Base-by-base conservation (phyloP, 2,113 vertebrate species). In the Vidua macroura region DNA sequence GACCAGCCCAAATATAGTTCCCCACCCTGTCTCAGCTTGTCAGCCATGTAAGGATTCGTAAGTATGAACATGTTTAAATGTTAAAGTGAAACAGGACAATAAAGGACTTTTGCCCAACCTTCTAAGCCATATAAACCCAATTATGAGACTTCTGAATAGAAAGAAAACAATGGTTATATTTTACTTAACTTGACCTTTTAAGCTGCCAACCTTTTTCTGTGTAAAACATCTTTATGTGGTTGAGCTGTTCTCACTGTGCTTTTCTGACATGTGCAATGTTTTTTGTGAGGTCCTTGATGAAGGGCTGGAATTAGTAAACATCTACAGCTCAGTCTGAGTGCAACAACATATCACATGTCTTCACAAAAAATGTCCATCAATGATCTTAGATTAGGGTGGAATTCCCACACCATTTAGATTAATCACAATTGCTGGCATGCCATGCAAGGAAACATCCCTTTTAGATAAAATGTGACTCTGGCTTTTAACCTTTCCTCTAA, bases 401-500 rank as follows among this genome's bases (percentile, higher is more conserved):
- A 85, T 88, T 92, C 64, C 72, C 48, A 83, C 53, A n/a, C 20
- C 15, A 37, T 52, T 83, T 92, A 6, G 7, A 70, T 68, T 48
- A 83, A 73, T 59, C 43, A 44, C 66, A 86, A 74, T 64, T 81
- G 24, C 33, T 63, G 74, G 43, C n/a, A 33, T 69, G 59, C 24
- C 62, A 74, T 80, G 30, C 19, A 88, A 91, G 31, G 39, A 60
- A 63, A 72, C 22, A 55, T 83, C 27, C 27, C 41, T 68, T 89
- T 46, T 66, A 89, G 78, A 89, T 46, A 79, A 64, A 95, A 93
- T 46, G 59, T 75, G 79, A 89, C 68, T 63, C 41, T 85, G 72
- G 44, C 58, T 64, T 69, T 58, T 87, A 87, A 92, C 94, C 63
- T 95, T 96, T 96, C 67, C 82, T 90, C 82, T 56, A 84, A 76